These are phyloP conservation scores for Sinohyriopsis cumingii DNA, from an alignment of 2,888 invertebrate genomes.

Conservation along the genomic window DNA sequence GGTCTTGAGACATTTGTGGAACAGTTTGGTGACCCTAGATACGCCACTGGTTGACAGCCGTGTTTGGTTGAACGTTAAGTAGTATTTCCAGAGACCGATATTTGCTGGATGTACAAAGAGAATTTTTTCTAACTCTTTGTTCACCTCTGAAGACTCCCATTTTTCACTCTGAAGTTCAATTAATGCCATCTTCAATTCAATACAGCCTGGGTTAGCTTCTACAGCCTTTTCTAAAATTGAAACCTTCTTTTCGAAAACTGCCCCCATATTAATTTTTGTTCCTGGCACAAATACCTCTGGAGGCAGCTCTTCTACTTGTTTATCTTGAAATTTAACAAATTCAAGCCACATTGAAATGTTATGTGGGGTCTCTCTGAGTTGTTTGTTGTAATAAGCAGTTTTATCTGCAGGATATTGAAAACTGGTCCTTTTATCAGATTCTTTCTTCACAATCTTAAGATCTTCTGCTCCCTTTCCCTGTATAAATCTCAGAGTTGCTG, in stretches of 20 bases:
- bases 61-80: conserved; percentile 68
- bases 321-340: conserved; percentile 73
- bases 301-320: conserved; percentile 7
- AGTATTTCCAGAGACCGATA: conserved; percentile 69
- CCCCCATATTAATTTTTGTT: conserved; percentile 9
- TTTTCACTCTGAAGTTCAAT: conserved; percentile 66
- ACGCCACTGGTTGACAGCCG: conserved; percentile 68
- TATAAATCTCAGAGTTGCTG: conserved; percentile 58
- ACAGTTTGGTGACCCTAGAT: conserved; percentile 61
- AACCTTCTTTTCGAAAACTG: conserved; percentile 70
- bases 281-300: neutral
- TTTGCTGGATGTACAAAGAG: conserved; percentile 71
- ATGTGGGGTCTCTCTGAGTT: conserved; percentile 64
- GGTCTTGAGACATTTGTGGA: conserved; percentile 67
- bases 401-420: conserved; percentile 23
- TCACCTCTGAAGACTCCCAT: conserved; percentile 64
- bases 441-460: conserved; percentile 7
- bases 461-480: conserved; percentile 47
- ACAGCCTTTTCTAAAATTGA: conserved; percentile 72
- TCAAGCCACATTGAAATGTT: conserved; percentile 71
- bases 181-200: conserved; percentile 67
- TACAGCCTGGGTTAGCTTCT: conserved; percentile 66
- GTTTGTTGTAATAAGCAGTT: conserved; percentile 63
- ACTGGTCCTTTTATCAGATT: conserved; percentile 21
- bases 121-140: conserved; percentile 70